Evolutionary conservation across 2,888 invertebrate species (phyloP), one percentile per base, ranked within the genome.

Genomic region (Diarsia mendica): DNA sequence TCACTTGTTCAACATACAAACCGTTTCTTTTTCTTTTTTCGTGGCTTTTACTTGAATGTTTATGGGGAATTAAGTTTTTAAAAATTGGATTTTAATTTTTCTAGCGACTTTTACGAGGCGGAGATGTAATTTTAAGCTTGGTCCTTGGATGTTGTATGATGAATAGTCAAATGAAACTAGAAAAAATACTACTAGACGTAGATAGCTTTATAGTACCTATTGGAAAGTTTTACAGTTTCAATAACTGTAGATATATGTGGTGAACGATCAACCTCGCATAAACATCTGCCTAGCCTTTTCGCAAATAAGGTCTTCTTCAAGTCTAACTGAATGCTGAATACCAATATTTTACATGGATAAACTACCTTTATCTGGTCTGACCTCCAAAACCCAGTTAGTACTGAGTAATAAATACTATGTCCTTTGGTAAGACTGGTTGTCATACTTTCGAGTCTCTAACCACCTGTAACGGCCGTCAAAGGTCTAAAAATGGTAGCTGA

Each of bases 1-100:
- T 87, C 76, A 85, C 79, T 87, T 83, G 86, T 82, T 83, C 83
- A 85, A 83, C 83, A 84, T 82, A 84, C 84, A 84, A 74, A 85
- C 67, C 61, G 63, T 68, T 76, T 66, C 79, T 79, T 82, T 88
- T 82, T 83, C 79, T 39, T 81, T 82, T 77, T 73, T 33, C 64
- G 68, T 77, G 74, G 75, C 55, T 73, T 82, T 85, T 84, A 49
- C 75, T 64, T 82, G 82, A 80, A 85, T 88, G 85, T 88, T 87
- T 83, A 86, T 83, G 78, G 73, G 71, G 75, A 82, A 87, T 88
- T 83, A 87, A 82, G 81, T 79, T 76, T 87, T 75, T 4, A 5
- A n/a, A 76, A 85, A 68, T 55, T 70, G 20, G 0, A 65, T 61
- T 69, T 70, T 18, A 23, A 67, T 49, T 63, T 55, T 39, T 60